A percentile compares a stretch with the other conserved stretches of the same genome.
phyloP scores from a whole-genome alignment of 2,888 invertebrate species.

The Panorpa germanica region DNA sequence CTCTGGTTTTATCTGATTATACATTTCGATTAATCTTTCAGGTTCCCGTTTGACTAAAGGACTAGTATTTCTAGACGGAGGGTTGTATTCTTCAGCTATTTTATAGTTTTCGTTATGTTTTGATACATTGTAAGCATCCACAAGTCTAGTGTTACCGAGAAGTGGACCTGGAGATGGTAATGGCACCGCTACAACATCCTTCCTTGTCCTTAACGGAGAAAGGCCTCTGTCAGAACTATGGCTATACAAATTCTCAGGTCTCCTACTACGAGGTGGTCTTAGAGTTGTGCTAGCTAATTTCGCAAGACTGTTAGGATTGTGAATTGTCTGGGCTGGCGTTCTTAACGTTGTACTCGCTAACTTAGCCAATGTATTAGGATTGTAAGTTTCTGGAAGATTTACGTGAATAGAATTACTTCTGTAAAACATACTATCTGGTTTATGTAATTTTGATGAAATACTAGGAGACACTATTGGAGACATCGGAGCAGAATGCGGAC shows the following conservation, averaged over 20 bases:
- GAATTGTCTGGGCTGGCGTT: conserved; percentile 20
- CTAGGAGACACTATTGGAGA: conserved; percentile 23
- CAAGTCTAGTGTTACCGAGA: conserved; percentile 61
- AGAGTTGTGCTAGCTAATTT: conserved; percentile 14
- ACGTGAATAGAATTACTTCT: conserved; percentile 39
- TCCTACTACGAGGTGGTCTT: conserved; percentile 13
- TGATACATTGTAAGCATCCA: conserved; percentile 38
- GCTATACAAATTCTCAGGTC: too few species aligned
- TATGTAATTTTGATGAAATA: conserved; percentile 22
- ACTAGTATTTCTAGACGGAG: conserved; percentile 23
- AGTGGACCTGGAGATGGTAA: conserved; percentile 68
- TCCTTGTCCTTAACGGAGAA: too few species aligned
- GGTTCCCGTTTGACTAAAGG: too few species aligned
- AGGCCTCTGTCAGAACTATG: too few species aligned
- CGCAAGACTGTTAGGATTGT: conserved; percentile 18
- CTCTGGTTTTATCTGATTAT: too few species aligned
- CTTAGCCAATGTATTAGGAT: conserved; percentile 22
- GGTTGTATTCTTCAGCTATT: conserved; percentile 23
- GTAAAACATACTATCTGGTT: conserved; percentile 30
- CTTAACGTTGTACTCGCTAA: conserved; percentile 22
- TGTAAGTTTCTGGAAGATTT: conserved; percentile 31
- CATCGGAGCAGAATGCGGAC: conserved; percentile 22
- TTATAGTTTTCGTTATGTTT: conserved; percentile 27
- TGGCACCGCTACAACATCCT: too few species aligned
- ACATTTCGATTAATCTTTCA: too few species aligned